These are phyloP conservation scores for Ptilodon capucinus DNA, from an alignment of 2,888 invertebrate genomes.

Conservation along the genomic window DNA sequence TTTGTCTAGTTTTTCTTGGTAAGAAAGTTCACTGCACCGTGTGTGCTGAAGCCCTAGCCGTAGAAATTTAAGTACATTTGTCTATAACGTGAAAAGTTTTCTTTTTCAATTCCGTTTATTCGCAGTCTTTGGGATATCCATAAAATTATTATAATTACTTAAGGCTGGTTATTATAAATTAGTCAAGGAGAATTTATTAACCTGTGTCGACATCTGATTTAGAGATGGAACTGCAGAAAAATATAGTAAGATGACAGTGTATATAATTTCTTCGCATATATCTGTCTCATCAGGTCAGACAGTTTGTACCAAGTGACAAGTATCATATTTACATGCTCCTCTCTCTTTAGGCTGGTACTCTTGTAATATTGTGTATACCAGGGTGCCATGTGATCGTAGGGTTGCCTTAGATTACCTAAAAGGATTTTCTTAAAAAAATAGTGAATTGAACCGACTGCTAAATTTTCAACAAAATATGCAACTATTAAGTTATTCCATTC, in stretches of 20 bases:
- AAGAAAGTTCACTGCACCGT: slow-evolving; percentile 60
- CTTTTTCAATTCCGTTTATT: too few species aligned
- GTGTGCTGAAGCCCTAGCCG: slow-evolving; percentile 55
- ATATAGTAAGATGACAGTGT: too few species aligned
- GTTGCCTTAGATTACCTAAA: not conserved
- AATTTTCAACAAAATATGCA: not conserved
- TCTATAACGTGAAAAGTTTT: slow-evolving; percentile 25
- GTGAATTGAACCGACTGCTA: not conserved
- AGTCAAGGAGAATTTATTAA: too few species aligned
- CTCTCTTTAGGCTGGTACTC: not conserved
- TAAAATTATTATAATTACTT: too few species aligned
- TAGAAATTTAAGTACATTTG: slow-evolving; percentile 50
- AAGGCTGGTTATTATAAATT: too few species aligned
- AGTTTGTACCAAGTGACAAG: too few species aligned
- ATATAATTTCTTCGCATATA: too few species aligned
- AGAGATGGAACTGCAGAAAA: too few species aligned
- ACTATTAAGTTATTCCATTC: slow-evolving; percentile 5
- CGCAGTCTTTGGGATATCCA: too few species aligned
- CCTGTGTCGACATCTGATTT: too few species aligned
- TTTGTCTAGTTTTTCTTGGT: slow-evolving; percentile 65
- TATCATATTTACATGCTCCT: too few species aligned
- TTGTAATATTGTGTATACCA: not conserved
- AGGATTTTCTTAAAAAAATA: not conserved
- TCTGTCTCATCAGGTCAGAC: too few species aligned
- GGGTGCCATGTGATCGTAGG: not conserved